Evolutionary conservation across 2,888 invertebrate genomes (phyloP), one percentile per base, ranked within the genome.

Genomic region (Galeruca laticollis): DNA sequence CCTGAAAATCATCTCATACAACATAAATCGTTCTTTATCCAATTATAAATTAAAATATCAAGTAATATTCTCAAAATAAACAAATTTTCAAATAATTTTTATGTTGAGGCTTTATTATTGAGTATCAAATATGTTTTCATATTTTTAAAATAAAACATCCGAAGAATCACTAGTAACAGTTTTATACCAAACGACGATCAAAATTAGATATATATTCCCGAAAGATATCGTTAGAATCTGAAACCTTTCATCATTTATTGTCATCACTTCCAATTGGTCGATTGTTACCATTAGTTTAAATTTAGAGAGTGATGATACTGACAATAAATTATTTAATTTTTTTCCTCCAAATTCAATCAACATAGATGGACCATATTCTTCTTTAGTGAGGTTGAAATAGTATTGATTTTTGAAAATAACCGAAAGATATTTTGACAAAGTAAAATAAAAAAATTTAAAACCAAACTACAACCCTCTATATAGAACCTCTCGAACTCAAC

Each of bases 211-310:
- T 52, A 26, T 62, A 83, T 82, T 83, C 82, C 81, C 82, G 78
- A 77, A 80, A 82, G 82, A 82, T 82, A 78, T 83, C 82, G 81
- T 83, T 83, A 83, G 82, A 81, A 82, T 78, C 77, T 77, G 82
- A 82, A 78, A 81, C 80, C 79, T 79, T 81, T 80, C 79, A 79
- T 82, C 81, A 81, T 82, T 79, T 80, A 76, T 77, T 74, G 74
- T 75, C 75, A 70, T 73, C 52, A 76, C 73, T 79, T 72, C 77
- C 78, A 71, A 78, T 78, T 66, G 78, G 78, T 74, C 75, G 78
- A 74, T 77, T 75, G 69, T 76, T 74, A 61, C 78, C 78, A 75
- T 80, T 76, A 77, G 65, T 73, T 66, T 70, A 35, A 54, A 69
- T 70, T 73, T 62, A 60, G 40, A 15, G 49, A 49, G 18, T 26